A percentile compares a stretch with the other conserved stretches of the same genome.
Evolutionary conservation across 2,888 invertebrate genomes (phyloP).

Genomic region (Dromius quadrimaculatus): DNA sequence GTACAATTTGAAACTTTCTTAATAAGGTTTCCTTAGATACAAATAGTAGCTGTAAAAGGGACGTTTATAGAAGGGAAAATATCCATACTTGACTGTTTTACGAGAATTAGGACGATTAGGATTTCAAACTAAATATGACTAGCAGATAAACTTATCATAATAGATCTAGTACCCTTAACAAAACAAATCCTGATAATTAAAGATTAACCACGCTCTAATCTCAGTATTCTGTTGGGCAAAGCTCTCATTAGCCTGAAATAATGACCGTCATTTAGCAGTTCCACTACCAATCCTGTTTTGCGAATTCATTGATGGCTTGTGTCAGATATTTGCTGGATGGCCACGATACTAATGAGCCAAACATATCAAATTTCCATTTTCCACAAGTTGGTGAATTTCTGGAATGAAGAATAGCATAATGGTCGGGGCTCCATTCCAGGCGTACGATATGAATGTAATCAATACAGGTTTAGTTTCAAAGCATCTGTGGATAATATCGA

Average conservation of each 20-base stretch:
- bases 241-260: conserved; percentile 16
- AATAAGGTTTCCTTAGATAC: too few relatives aligned
- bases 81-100: too few relatives aligned
- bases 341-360: conserved; percentile 32
- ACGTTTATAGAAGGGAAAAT: too few relatives aligned
- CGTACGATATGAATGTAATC: conserved; percentile 49
- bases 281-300: conserved; percentile 33
- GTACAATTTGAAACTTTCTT: too few relatives aligned
- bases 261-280: conserved; percentile 17
- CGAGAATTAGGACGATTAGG: too few relatives aligned
- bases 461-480: conserved; percentile 37
- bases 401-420: background rate
- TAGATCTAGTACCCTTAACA: too few relatives aligned
- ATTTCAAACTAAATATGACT: too few relatives aligned
- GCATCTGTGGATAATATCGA: conserved; percentile 31
- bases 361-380: conserved; percentile 45
- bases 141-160: too few relatives aligned
- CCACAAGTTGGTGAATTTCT: conserved; percentile 17
- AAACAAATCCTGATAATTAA: too few relatives aligned
- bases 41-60: too few relatives aligned
- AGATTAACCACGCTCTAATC: too few relatives aligned
- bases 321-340: background rate
- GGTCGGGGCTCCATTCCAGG: conserved; percentile 1
- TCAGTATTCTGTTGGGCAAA: conserved; percentile 12
- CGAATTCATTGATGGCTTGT: conserved; percentile 22